A percentile compares a stretch with the other conserved stretches of the same genome.
Conservation (phyloP, 1,140 invertebrate genomes). For the Drosophila nigromelanica region DNA sequence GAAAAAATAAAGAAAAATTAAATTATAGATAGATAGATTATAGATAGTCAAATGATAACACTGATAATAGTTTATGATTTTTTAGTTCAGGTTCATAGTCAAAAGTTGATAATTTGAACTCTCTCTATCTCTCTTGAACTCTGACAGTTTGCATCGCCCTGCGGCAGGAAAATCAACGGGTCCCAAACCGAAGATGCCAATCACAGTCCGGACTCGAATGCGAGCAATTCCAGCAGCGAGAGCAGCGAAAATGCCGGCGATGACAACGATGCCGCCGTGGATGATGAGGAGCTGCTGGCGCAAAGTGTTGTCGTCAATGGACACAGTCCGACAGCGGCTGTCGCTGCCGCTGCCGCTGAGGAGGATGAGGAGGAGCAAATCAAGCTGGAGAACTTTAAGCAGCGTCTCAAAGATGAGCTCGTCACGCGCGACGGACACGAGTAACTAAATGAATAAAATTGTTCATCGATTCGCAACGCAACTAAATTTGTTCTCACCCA, state of each 20-base stretch:
- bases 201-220: conserved; percentile 53
- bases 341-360: too few species aligned
- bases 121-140: too few species aligned
- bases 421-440: conserved; percentile 91
- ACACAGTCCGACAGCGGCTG: conserved; percentile 37
- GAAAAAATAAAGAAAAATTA: too few species aligned
- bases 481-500: conserved; percentile 53
- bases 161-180: conserved; percentile 75
- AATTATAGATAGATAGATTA: too few species aligned
- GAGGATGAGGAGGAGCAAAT: conserved; percentile 83
- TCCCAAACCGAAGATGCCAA: conserved; percentile 41
- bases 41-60: too few species aligned
- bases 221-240: conserved; percentile 50
- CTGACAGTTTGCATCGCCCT: conserved; percentile 72
- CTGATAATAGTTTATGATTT: too few species aligned
- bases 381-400: conserved; percentile 89
- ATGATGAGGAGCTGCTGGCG: conserved; percentile 73
- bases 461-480: not conserved
- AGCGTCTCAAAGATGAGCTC: conserved; percentile 91
- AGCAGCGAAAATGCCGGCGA: conserved; percentile 40
- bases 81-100: too few species aligned
- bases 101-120: not conserved
- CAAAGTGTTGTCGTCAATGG: conserved; percentile 54
- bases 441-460: conserved; percentile 76
- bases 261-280: conserved; percentile 60